Percentiles rank a stretch among this genome's conserved stretches.
Conservation (phyloP, 2,888 invertebrate genomes). For the Polyploca ridens region DNA sequence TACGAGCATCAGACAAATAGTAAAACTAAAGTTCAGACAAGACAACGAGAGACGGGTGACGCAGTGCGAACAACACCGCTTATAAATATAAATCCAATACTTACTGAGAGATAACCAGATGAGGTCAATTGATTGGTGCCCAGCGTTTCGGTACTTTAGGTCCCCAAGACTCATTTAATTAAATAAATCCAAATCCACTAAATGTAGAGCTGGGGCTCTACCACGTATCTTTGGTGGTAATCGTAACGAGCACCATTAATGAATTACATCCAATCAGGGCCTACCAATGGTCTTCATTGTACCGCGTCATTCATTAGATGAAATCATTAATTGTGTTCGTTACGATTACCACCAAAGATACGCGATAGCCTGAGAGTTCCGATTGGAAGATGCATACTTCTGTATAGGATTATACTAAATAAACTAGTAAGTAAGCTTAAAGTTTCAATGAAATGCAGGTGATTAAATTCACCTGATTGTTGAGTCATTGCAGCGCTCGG, state of each 20-base stretch:
- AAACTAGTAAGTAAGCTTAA: too few species aligned
- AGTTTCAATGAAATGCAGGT: slow-evolving; percentile 1
- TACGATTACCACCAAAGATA: too few species aligned
- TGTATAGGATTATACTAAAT: neutral
- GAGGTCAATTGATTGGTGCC: slow-evolving; percentile 70
- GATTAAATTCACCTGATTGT: slow-evolving; percentile 22
- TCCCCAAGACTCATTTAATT: slow-evolving; percentile 47
- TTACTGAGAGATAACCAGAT: slow-evolving; percentile 56
- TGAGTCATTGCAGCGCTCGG: slow-evolving; percentile 41
- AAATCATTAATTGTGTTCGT: too few species aligned
- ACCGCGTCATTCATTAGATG: too few species aligned
- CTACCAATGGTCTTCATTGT: too few species aligned
- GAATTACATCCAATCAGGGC: too few species aligned
- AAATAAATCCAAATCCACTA: slow-evolving; percentile 25
- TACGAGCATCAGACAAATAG: neutral
- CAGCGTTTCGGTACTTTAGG: slow-evolving; percentile 51
- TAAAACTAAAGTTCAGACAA: neutral
- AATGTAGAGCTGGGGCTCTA: neutral
- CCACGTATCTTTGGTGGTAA: too few species aligned
- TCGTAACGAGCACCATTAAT: too few species aligned
- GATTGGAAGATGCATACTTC: neutral
- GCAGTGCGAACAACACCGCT: neutral
- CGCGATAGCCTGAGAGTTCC: too few species aligned
- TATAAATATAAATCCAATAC: neutral
- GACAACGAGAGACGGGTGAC: neutral